Evolutionary conservation across 2,797 vertebrate species (phyloP), one percentile per base, ranked within the genome.

Genomic region (Stomatorhinus walkeri): DNA sequence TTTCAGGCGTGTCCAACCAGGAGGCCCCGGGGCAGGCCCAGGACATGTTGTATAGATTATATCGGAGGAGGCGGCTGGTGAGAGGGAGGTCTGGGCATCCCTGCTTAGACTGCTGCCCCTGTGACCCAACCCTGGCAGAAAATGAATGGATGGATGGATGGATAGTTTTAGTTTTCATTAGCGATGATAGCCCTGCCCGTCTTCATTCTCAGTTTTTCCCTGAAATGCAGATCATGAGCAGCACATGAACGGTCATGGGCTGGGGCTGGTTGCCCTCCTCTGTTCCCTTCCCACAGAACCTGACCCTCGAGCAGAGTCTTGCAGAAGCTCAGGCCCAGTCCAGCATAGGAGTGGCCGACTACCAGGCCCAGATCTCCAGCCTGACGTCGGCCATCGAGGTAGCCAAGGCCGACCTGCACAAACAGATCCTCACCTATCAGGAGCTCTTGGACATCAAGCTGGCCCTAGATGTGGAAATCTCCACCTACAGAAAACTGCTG

Each of bases 371-470:
- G 87, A 92, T 94, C 12, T 32, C 91, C 36, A 93, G 93, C 88
- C 90, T 93, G 79, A 93, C 92, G 4, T 89, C 93, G 2, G 93
- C 94, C 86, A 94, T 94, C 4, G 94, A 94, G 89, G 85, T 90
- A 10, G 93, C 94, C n/a, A 94, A 94, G 89, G 61, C 85, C 1
- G 94, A 94, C 64, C 94, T 94, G 43, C 93, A 94, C 89, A 94
- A 93, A 89, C 93, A 94, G 88, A 93, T 94, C 68, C 87, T 94
- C 86, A 91, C 93, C 86, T 94, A 94, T 83, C 94, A 94, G 87
- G 93, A 94, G 90, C 91, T 94, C 89, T 90, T 94, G 79, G 94
- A 94, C 28, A 87, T 94, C 87, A 94, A 94, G 89, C 92, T 94
- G 0, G 93, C 92, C 52, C 90, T 94, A 12, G 94, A 94, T 59